Percentiles rank a stretch among this genome's conserved stretches.
These are phyloP conservation scores for Rhodinocichla rosea DNA, from an alignment of 2,113 vertebrate genomes.

Conservation along the genomic window DNA sequence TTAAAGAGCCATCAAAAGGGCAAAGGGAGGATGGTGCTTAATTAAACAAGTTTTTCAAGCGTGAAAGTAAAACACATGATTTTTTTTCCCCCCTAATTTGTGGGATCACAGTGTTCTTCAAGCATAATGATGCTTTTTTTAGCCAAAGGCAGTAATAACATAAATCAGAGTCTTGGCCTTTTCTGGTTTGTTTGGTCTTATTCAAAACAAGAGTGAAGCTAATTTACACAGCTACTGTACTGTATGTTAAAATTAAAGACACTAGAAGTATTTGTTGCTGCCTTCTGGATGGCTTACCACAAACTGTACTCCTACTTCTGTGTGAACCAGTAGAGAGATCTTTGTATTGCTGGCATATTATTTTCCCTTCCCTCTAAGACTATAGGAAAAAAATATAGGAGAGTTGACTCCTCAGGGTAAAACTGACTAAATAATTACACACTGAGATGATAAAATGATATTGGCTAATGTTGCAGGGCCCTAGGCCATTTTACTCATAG, in stretches of 20 bases:
- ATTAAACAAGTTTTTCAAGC: slow-evolving; percentile 51
- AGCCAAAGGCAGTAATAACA: slow-evolving; percentile 43
- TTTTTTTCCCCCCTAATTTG: not conserved
- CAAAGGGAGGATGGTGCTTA: not conserved
- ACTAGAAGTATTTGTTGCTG: not conserved
- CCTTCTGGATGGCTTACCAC: slow-evolving; percentile 18
- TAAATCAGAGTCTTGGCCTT: slow-evolving; percentile 42
- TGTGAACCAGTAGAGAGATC: not conserved
- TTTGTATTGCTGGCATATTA: not conserved
- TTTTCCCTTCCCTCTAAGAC: not conserved
- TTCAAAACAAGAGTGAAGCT: slow-evolving; percentile 42
- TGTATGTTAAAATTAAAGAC: slow-evolving; percentile 1
- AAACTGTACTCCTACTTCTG: not conserved
- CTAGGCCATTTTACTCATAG: not conserved
- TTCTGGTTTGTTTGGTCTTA: slow-evolving; percentile 52
- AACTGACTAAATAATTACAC: slow-evolving; percentile 58
- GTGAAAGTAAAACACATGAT: not conserved
- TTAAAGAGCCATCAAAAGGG: not conserved
- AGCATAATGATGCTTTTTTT: slow-evolving; percentile 44
- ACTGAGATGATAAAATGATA: slow-evolving; percentile 24
- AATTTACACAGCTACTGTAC: slow-evolving; percentile 25
- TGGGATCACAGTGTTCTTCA: slow-evolving; percentile 30
- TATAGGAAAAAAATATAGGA: not conserved
- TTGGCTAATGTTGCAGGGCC: slow-evolving; percentile 1
- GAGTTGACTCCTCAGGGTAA: slow-evolving; percentile 30